Evolutionary conservation across 2,113 vertebrate species (phyloP), one percentile per base, ranked within the genome.

Genomic region (Collichthys lucidus): DNA sequence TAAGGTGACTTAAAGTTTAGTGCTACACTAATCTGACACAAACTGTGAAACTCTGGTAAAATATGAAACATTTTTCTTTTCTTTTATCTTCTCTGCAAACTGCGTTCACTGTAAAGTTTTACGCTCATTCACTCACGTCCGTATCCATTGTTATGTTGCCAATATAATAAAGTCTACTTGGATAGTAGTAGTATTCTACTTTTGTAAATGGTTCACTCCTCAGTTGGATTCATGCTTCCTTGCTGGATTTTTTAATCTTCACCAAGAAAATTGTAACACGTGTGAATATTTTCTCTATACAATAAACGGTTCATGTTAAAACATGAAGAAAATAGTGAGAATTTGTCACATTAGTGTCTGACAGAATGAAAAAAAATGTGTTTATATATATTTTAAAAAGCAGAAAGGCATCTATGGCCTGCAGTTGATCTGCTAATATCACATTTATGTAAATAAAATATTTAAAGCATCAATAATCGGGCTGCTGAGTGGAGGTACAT

Each of bases 231-330:
- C 16, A 74, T 56, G n/a, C n/a, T 11, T 26, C 17, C 11, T 11
- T 72, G 49, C 59, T 71, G 24, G 55, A 49, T 66, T 69, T 26
- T 26, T 26, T 61, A 24, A 55, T 70, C 55, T 69, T 77, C 22
- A n/a, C 17, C 24, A 35, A 53, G 12, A 79, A 42, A 71, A 16
- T 29, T 59, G 66, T 40, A 63, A 74, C 26, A 2, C 20, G 77
- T 85, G 71, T 83, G 44, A 71, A 68, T 80, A 82, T 77, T 91
- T 86, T 82, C 66, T 82, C 40, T 63, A 82, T 44, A 77, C 66
- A 91, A 88, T 91, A 90, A 91, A 87, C 66, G 75, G 72, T 73
- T 35, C 77, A 59, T 82, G 78, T 84, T 67, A 69, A 79, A 44
- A 12, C 19, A 70, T 22, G 3, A 72, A 75, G 50, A 60, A 68